Evolutionary conservation across 1,140 invertebrate genomes (phyloP).

Genomic region (Neotoxoptera formosana): DNA sequence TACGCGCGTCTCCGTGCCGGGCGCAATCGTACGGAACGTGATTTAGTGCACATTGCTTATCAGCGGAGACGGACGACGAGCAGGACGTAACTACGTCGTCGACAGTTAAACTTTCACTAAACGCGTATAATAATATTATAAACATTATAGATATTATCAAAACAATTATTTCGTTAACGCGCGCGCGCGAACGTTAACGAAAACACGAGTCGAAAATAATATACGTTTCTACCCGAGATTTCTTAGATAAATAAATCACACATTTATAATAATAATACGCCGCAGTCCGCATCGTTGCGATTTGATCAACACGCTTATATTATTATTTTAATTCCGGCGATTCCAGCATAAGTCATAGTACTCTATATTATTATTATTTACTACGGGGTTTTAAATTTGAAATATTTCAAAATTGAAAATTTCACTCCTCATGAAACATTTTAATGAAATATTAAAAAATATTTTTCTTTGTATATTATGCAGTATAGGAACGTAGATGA

Average conservation of each 20-base stretch:
- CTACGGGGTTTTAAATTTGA: too few relatives aligned
- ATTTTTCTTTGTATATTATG: too few relatives aligned
- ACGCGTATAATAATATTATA: neutral
- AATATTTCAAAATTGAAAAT: too few relatives aligned
- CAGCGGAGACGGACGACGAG: neutral
- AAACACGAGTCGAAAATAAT: slow-evolving; percentile 35
- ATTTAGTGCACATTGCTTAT: slow-evolving; percentile 19
- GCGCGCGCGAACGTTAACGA: slow-evolving; percentile 2
- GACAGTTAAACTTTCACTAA: slow-evolving; percentile 36
- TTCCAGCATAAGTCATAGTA: neutral
- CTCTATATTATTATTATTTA: neutral
- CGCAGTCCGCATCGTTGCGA: neutral
- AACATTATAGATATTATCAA: slow-evolving; percentile 12
- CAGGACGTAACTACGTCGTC: neutral
- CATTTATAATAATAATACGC: neutral
- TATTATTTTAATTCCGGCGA: neutral
- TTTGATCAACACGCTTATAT: neutral
- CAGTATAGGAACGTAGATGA: too few relatives aligned
- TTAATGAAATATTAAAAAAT: too few relatives aligned
- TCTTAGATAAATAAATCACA: neutral
- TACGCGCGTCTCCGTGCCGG: neutral
- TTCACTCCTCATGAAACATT: too few relatives aligned
- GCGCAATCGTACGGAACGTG: neutral
- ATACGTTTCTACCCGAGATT: slow-evolving; percentile 27
- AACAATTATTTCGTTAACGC: slow-evolving; percentile 37